phyloP scores from a whole-genome alignment of 2,888 invertebrate species.

The Ceriagrion tenellum region DNA sequence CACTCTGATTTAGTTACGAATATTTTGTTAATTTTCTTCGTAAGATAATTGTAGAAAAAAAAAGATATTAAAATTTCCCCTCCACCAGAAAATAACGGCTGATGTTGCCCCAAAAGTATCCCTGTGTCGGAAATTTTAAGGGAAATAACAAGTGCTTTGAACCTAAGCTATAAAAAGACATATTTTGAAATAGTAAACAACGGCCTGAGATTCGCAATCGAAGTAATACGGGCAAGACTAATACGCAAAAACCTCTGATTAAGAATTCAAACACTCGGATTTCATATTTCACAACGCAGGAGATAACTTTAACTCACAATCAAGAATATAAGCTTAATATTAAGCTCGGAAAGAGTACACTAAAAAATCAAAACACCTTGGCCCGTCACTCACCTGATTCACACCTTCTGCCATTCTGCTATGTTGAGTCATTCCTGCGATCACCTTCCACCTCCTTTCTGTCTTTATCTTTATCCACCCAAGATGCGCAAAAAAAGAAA shows the following conservation, averaged over 20 bases:
- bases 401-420: slow-evolving; percentile 12
- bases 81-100: not conserved
- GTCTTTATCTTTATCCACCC: slow-evolving; percentile 2
- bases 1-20: not conserved
- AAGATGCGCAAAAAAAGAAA: not conserved
- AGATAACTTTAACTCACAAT: not conserved
- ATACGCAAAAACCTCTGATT: not conserved
- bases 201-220: not conserved
- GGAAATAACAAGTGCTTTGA: slow-evolving; percentile 15
- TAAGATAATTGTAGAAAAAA: not conserved
- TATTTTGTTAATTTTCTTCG: no score
- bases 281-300: not conserved
- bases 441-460: not conserved
- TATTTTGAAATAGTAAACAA: slow-evolving; percentile 39
- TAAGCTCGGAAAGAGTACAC: not conserved
- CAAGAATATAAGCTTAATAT: not conserved
- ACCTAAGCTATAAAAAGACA: slow-evolving; percentile 32
- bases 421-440: slow-evolving; percentile 31
- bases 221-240: not conserved
- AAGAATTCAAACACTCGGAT: not conserved
- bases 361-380: not conserved
- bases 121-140: not conserved
- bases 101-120: not conserved
- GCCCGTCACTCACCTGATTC: slow-evolving; percentile 50
- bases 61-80: not conserved